Conservation (phyloP, 2,113 vertebrate species). For the Dendrocopos noguchii region DNA sequence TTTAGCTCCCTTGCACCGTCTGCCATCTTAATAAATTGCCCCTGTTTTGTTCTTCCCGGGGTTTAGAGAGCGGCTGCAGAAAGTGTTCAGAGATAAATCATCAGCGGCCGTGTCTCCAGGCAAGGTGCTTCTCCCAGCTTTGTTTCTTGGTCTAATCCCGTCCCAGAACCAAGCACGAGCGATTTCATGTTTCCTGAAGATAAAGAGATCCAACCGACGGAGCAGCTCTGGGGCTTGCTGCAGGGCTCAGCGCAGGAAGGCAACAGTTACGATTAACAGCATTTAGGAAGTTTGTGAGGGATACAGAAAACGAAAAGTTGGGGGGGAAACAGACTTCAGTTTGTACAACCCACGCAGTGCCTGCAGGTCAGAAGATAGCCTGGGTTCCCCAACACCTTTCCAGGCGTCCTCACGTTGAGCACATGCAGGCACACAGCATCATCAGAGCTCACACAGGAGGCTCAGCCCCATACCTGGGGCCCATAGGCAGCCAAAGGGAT, state of each 20-base stretch:
- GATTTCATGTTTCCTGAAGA: conserved; percentile 59
- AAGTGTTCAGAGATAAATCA: conserved; percentile 13
- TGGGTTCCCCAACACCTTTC: fast-evolving
- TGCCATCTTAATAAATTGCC: conserved; percentile 27
- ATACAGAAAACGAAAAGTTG: not conserved
- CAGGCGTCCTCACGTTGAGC: not conserved
- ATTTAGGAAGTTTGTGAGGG: conserved; percentile 5
- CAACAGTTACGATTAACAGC: not conserved
- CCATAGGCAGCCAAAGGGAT: not conserved
- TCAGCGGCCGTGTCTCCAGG: not conserved
- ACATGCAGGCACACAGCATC: not conserved
- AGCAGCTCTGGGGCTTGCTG: conserved; percentile 13
- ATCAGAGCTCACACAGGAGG: fast-evolving
- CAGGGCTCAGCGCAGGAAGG: conserved; percentile 46
- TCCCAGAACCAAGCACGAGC: not conserved
- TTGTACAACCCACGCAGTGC: not conserved
- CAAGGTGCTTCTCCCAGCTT: conserved; percentile 51
- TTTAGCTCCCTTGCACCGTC: not conserved
- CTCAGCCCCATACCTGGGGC: not conserved
- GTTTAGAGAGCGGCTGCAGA: not conserved
- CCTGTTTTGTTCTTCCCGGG: not conserved
- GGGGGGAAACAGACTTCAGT: not conserved
- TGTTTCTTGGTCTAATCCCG: not conserved
- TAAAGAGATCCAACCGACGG: conserved; percentile 34
- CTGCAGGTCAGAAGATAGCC: not conserved